phyloP scores from a whole-genome alignment of 2,797 vertebrate genomes.

The Chromis chromis region DNA sequence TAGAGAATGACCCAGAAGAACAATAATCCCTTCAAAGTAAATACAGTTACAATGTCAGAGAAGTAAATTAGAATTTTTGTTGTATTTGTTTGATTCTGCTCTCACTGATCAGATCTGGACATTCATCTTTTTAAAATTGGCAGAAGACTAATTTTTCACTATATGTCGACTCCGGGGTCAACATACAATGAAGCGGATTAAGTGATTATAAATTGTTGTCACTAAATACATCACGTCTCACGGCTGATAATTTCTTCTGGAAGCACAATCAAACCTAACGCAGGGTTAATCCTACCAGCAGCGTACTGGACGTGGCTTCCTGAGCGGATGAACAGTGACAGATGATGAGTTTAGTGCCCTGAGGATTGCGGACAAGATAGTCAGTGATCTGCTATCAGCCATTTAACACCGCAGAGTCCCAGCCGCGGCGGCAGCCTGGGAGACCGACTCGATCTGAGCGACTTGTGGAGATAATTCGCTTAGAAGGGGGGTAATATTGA shows the following conservation, averaged over 20 bases:
- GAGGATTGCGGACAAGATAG: constrained; percentile 78
- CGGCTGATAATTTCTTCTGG: constrained; percentile 39
- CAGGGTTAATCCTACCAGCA: constrained; percentile 74
- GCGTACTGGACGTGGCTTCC: constrained; percentile 64
- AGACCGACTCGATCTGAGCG: constrained; percentile 25
- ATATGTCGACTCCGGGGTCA: background rate
- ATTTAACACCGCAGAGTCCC: constrained; percentile 59
- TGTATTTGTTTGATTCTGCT: background rate
- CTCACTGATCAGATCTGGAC: background rate
- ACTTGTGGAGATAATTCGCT: constrained; percentile 39
- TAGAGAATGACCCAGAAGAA: background rate
- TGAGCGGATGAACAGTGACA: constrained; percentile 78
- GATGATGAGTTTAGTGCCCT: constrained; percentile 78
- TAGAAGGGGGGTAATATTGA: background rate
- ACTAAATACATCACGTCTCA: constrained; percentile 15
- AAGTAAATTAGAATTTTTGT: background rate
- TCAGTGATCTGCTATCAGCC: constrained; percentile 74
- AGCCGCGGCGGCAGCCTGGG: constrained; percentile 37
- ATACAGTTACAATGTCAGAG: background rate
- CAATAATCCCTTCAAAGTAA: background rate
- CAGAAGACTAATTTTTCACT: background rate
- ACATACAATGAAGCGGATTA: constrained; percentile 3
- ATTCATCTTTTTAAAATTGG: background rate
- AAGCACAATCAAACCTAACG: constrained; percentile 44
- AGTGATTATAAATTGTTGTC: constrained; percentile 13